Evolutionary conservation across 1,140 invertebrate species (phyloP).

Genomic region (Scaptomyza pallida): DNA sequence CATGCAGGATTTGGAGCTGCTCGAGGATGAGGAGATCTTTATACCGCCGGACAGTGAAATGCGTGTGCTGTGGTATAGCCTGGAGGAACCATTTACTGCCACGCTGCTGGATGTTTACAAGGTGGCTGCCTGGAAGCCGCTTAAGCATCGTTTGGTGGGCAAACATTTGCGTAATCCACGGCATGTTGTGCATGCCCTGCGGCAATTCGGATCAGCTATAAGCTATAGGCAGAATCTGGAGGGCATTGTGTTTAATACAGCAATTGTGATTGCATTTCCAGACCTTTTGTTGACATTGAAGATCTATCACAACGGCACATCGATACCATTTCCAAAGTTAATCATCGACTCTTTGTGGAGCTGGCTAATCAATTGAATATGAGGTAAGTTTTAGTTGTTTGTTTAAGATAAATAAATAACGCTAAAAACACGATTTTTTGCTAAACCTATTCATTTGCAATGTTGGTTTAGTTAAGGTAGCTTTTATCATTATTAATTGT

Average conservation of each 20-base stretch:
- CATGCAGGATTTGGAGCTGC: conserved; percentile 39
- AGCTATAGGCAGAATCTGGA: conserved; percentile 73
- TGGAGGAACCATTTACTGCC: conserved; percentile 19
- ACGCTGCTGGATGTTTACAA: conserved; percentile 71
- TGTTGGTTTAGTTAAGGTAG: too few species aligned
- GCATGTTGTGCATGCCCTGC: conserved; percentile 54
- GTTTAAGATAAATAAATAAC: too few species aligned
- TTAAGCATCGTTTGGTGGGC: conserved; percentile 46
- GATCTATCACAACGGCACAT: conserved; percentile 84
- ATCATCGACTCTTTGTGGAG: conserved; percentile 84
- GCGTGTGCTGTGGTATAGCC: conserved; percentile 42
- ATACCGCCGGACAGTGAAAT: conserved; percentile 74
- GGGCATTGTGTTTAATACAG: conserved; percentile 71
- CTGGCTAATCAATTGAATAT: conserved; percentile 85
- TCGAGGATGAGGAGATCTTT: conserved; percentile 71
- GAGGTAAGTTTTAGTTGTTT: conserved; percentile 69
- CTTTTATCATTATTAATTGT: too few species aligned
- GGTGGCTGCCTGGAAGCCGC: conserved; percentile 55
- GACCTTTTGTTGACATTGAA: conserved; percentile 78
- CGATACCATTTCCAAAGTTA: conserved; percentile 85
- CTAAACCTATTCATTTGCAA: too few species aligned
- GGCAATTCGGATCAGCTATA: conserved; percentile 69
- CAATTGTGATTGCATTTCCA: conserved; percentile 80
- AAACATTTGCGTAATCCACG: conserved; percentile 28
- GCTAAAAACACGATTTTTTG: too few species aligned